Evolutionary conservation across 2,888 invertebrate species (phyloP).

Genomic region (Eupeodes luniger): DNA sequence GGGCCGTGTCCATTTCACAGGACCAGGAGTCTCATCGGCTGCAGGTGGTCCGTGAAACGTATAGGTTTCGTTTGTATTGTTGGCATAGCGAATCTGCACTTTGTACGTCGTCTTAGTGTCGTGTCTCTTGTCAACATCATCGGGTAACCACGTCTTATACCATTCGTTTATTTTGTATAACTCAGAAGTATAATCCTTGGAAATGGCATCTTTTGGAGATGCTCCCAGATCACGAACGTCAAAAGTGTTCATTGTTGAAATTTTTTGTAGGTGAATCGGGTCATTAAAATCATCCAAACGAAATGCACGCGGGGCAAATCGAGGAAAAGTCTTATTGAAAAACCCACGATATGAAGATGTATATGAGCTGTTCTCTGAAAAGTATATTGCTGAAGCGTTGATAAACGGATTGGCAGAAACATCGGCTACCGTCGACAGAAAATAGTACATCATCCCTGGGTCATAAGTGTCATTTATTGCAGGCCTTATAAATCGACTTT

Average conservation of each 20-base stretch:
- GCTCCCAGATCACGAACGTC: constrained; percentile 94
- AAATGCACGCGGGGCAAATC: constrained; percentile 97
- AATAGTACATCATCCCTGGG: constrained; percentile 99
- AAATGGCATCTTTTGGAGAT: constrained; percentile 90
- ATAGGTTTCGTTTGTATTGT: constrained; percentile 97
- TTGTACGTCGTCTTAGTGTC: constrained; percentile 97
- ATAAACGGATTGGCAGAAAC: constrained; percentile 96
- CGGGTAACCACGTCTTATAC: constrained; percentile 96
- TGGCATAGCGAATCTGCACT: constrained; percentile 96
- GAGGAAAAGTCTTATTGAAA: constrained; percentile 97
- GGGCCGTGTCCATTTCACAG: constrained; percentile 96
- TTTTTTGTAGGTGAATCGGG: constrained; percentile 96
- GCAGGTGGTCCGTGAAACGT: constrained; percentile 97
- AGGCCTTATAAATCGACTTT: constrained; percentile 94
- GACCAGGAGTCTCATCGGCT: constrained; percentile 95
- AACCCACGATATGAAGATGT: constrained; percentile 97
- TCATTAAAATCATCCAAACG: constrained; percentile 97
- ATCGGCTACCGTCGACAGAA: constrained; percentile 96
- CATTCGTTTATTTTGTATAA: constrained; percentile 97
- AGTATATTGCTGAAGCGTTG: constrained; percentile 96
- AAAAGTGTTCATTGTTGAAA: constrained; percentile 97
- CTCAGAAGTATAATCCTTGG: constrained; percentile 95
- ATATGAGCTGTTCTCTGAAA: constrained; percentile 96
- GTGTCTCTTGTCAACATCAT: constrained; percentile 91
- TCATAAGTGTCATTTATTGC: constrained; percentile 96